These are phyloP conservation scores for Allygus modestus DNA, from an alignment of 2,888 invertebrate genomes.

Conservation along the genomic window DNA sequence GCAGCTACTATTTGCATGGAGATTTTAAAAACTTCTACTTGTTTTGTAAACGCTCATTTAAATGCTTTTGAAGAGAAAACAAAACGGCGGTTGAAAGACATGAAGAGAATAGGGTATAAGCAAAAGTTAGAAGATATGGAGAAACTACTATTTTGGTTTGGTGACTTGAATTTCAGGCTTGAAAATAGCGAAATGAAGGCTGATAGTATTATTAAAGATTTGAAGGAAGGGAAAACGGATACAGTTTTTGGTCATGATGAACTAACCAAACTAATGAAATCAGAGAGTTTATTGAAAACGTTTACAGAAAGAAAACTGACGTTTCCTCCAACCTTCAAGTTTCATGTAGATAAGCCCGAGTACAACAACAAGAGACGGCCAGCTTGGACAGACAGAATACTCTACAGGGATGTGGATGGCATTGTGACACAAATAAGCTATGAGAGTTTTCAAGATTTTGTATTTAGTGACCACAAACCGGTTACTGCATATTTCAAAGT, in stretches of 20 bases:
- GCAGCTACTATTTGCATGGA: not conserved
- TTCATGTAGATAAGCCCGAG: constrained; percentile 56
- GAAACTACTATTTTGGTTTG: not conserved
- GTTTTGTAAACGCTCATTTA: not conserved
- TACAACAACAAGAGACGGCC: constrained; percentile 78
- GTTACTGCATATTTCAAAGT: constrained; percentile 89
- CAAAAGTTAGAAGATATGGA: not conserved
- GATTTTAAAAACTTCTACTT: not conserved
- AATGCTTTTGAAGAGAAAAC: not conserved
- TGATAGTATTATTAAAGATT: not conserved
- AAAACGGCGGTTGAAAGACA: not conserved
- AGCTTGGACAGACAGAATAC: constrained; percentile 95
- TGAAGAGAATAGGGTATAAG: not conserved
- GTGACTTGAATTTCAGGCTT: constrained; percentile 11
- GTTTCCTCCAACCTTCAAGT: constrained; percentile 11
- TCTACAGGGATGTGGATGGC: constrained; percentile 87
- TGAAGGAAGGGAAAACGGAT: not conserved
- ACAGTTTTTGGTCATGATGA: not conserved
- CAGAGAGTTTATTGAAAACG: not conserved
- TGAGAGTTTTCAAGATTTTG: constrained; percentile 85
- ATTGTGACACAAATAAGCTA: constrained; percentile 82
- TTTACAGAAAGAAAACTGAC: not conserved
- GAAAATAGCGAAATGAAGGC: not conserved
- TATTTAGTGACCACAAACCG: constrained; percentile 94
- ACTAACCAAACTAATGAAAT: not conserved